Evolutionary conservation across 2,888 invertebrate genomes (phyloP), one percentile per base, ranked within the genome.

Genomic region (Gisinianus flammeolus): DNA sequence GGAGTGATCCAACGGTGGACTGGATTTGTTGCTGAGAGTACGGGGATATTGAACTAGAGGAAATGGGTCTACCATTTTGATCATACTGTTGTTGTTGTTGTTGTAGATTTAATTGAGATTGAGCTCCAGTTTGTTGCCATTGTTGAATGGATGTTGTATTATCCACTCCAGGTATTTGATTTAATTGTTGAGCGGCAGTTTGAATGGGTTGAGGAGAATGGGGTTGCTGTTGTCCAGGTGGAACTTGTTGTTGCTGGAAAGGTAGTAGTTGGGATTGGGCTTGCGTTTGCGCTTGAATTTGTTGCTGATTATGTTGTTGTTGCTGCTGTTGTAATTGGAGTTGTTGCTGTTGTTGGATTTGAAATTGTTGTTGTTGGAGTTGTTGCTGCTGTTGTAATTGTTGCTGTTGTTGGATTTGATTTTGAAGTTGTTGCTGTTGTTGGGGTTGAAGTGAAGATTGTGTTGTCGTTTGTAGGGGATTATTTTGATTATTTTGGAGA

Each of bases 241-340:
- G 70, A 19, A 79, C 58, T 76, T 81, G 81, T 77, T 80, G 79
- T 52, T 81, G 80, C 54, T 79, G 81, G 33, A 80, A 79, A n/a
- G 54, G 19, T 52, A 66, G 74, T 16, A 30, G 58, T 52, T 77
- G 78, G 30, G 24, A 30, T 30, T 72, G 72, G 24, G 54, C 35
- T 62, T 72, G 72, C 31, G 19, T 72, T 10, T 70, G 66, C 19
- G 28, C 75, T 16, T 70, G 66, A 1, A 35, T 33, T 16, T 58
- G 56, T 64, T 74, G 72, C 24, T 73, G 79, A n/a, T n/a, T n/a
- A n/a, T n/a, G n/a, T 30, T 79, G 81, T 26, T 80, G 80, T n/a
- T 71, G 79, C 22, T 80, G 56, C 66, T 80, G 80, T 24, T 67
- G 73, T 58, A 64, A 56, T n/a, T 73, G 72, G 12, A 70, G 69